Conservation (phyloP, 2,797 vertebrate species). For the Notolabrus celidotus region DNA sequence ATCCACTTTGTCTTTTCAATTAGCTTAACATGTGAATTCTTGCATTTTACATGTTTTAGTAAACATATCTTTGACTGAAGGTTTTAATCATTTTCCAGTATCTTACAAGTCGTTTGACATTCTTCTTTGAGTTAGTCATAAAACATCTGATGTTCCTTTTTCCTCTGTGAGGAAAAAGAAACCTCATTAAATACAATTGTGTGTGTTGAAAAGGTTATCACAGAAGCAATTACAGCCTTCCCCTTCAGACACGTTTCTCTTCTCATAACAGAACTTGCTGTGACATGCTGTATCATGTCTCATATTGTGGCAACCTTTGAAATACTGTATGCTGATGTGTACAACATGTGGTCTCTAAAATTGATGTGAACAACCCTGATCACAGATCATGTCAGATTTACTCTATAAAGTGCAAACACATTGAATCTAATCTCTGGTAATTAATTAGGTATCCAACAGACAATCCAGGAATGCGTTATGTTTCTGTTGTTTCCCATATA, state of each 20-base stretch:
- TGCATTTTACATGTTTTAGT: not conserved
- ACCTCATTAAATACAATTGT: not conserved
- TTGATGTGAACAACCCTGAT: not conserved
- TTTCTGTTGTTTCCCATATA: too few species aligned
- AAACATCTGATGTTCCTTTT: not conserved
- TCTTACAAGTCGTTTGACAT: not conserved
- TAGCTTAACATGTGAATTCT: too few species aligned
- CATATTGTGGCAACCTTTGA: not conserved
- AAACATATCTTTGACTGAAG: not conserved
- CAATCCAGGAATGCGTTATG: too few species aligned
- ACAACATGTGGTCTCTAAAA: not conserved
- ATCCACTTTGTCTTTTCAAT: too few species aligned
- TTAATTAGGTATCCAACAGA: not conserved
- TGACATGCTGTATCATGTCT: not conserved
- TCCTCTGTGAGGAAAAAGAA: slow-evolving; percentile 7
- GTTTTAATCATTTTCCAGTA: not conserved
- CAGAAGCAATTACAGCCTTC: slow-evolving; percentile 3
- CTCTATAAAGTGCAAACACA: not conserved
- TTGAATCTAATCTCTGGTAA: not conserved
- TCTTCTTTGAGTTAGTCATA: not conserved
- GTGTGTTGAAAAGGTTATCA: slow-evolving; percentile 2
- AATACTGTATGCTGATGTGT: not conserved
- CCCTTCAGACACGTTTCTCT: not conserved
- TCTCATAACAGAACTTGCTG: not conserved
- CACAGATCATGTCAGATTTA: slow-evolving; percentile 23